phyloP scores from a whole-genome alignment of 2,888 invertebrate genomes.

The Flabesymbios commensalis region DNA sequence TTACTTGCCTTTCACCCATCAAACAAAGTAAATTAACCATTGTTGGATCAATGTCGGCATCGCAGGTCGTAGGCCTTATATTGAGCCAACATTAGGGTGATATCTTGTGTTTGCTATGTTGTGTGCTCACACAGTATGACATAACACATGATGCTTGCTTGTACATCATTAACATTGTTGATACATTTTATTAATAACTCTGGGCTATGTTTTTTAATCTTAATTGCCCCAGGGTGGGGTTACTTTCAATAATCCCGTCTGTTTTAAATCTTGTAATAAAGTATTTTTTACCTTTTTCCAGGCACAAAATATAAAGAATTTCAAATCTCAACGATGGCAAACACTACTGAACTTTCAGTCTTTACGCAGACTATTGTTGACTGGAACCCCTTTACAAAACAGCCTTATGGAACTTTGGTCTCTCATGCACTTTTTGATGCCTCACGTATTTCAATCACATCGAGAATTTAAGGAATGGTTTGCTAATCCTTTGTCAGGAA shows the following conservation, averaged over 20 bases:
- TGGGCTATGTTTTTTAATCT: not conserved
- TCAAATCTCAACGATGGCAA: slow-evolving; percentile 99
- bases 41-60: no score
- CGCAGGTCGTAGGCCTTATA: no score
- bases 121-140: no score
- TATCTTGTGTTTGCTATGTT: no score
- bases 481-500: slow-evolving; percentile 92
- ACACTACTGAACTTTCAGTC: slow-evolving; percentile 92
- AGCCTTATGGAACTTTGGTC: slow-evolving; percentile 98
- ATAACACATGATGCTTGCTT: no score
- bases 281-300: slow-evolving; percentile 57
- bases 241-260: no score
- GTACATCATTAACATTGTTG: no score
- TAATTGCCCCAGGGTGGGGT: no score
- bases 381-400: slow-evolving; percentile 98
- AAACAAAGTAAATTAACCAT: no score
- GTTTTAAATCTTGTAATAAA: not conserved
- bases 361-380: slow-evolving; percentile 76
- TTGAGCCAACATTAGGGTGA: no score
- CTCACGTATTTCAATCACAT: slow-evolving; percentile 78
- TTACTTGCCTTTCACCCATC: no score
- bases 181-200: not conserved
- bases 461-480: slow-evolving; percentile 96
- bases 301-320: slow-evolving; percentile 99
- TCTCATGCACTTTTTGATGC: slow-evolving; percentile 97